Conservation (phyloP, 2,888 invertebrate species). For the Drosophila stalkeri region DNA sequence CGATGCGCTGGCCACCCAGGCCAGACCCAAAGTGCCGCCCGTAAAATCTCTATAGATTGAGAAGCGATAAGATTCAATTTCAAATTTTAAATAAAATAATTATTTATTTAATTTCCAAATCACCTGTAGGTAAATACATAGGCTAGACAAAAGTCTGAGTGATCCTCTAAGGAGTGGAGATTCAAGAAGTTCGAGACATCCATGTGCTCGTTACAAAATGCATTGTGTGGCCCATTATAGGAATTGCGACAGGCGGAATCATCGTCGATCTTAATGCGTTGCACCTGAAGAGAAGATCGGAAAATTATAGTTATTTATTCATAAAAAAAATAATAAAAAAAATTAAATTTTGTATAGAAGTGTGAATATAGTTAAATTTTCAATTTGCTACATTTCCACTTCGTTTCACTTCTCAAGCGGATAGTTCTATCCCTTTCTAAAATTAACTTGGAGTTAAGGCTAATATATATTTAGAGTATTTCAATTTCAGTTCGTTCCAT, state of each 20-base stretch:
- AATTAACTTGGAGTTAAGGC: no score
- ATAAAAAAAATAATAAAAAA: no score
- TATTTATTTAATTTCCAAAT: constrained; percentile 45
- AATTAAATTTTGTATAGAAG: background rate
- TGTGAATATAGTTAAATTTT: background rate
- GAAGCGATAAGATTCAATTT: background rate
- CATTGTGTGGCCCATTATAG: constrained; percentile 90
- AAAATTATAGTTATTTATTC: background rate
- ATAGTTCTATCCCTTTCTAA: background rate
- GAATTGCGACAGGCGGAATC: constrained; percentile 90
- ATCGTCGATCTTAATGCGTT: constrained; percentile 93
- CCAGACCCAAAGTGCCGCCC: constrained; percentile 98
- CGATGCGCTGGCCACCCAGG: constrained; percentile 99
- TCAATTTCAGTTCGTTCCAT: no score
- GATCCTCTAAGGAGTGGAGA: constrained; percentile 98
- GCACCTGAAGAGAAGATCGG: constrained; percentile 65
- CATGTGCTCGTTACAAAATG: constrained; percentile 98
- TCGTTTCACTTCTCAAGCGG: background rate
- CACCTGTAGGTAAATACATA: constrained; percentile 96
- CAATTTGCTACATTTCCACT: background rate
- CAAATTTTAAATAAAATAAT: background rate
- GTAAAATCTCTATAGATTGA: constrained; percentile 93
- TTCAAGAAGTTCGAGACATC: constrained; percentile 99
- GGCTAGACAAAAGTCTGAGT: constrained; percentile 99
- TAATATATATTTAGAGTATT: no score